A percentile compares a stretch with the other conserved stretches of the same genome.
phyloP scores from a whole-genome alignment of 35 echinoderm and acorn worm species.

The Acanthaster planci region DNA sequence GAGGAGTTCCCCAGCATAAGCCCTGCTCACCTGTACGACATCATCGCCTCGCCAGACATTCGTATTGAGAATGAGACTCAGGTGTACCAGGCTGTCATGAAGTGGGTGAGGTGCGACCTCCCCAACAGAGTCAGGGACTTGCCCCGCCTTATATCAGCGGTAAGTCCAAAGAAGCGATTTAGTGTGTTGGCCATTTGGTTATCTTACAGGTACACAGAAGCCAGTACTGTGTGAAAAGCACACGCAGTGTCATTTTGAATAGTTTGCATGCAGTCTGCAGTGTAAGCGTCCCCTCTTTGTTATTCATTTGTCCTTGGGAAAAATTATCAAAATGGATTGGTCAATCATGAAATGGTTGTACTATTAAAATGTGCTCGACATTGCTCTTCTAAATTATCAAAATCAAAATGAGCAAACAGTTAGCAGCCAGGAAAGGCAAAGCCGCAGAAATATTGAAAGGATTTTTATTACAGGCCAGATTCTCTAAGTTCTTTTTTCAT shows the following conservation, averaged over 20 bases:
- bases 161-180: conserved; percentile 22
- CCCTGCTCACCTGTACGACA: conserved; percentile 47
- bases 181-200: background rate
- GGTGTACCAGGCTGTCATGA: conserved; percentile 80
- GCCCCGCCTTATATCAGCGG: conserved; percentile 85
- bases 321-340: too few relatives aligned
- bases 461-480: too few relatives aligned
- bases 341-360: too few relatives aligned
- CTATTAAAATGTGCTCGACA: too few relatives aligned
- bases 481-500: too few relatives aligned
- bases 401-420: too few relatives aligned
- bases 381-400: too few relatives aligned
- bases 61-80: conserved; percentile 70
- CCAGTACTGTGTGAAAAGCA: background rate
- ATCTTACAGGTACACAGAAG: background rate
- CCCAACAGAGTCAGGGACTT: conserved; percentile 56
- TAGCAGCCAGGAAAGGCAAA: too few relatives aligned
- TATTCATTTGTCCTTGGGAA: too few relatives aligned
- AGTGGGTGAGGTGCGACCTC: conserved; percentile 76
- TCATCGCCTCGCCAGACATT: conserved; percentile 79
- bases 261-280: too few relatives aligned
- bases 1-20: conserved; percentile 82
- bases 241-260: background rate
- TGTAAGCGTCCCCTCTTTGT: too few relatives aligned
- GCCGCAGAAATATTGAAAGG: too few relatives aligned